Evolutionary conservation across 1,140 invertebrate species (phyloP).

Genomic region (Aphaenogaster rudis): DNA sequence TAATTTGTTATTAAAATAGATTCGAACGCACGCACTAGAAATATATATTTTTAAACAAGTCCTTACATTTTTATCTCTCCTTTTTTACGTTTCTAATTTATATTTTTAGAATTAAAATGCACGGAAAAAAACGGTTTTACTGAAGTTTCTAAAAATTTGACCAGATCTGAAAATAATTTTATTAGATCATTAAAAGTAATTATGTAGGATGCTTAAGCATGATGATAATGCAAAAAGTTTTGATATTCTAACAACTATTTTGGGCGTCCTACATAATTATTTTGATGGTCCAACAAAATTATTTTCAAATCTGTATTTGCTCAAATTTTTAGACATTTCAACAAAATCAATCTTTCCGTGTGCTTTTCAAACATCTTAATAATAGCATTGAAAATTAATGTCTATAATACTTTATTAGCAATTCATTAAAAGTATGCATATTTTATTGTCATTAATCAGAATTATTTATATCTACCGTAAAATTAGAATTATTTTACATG

Average conservation of each 20-base stretch:
- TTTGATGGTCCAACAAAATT: too few species aligned
- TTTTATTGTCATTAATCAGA: background rate
- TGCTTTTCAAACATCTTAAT: background rate
- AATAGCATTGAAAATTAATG: background rate
- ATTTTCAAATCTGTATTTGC: too few species aligned
- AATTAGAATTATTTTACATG: background rate
- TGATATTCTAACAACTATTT: too few species aligned
- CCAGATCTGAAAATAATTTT: too few species aligned
- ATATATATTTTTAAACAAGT: background rate
- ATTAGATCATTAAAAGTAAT: too few species aligned
- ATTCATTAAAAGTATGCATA: background rate
- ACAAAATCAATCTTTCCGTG: too few species aligned
- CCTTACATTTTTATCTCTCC: background rate
- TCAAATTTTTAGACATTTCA: too few species aligned
- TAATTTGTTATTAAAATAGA: conserved; percentile 9
- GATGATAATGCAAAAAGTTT: too few species aligned
- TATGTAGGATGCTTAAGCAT: too few species aligned
- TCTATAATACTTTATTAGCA: background rate
- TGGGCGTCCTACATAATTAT: too few species aligned
- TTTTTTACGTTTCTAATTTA: conserved; percentile 19
- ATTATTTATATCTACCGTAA: background rate
- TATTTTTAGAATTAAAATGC: background rate
- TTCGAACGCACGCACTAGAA: background rate
- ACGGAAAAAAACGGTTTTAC: too few species aligned
- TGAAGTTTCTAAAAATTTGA: too few species aligned